phyloP scores from a whole-genome alignment of 2,797 vertebrate genomes.

The Podarcis siculus region DNA sequence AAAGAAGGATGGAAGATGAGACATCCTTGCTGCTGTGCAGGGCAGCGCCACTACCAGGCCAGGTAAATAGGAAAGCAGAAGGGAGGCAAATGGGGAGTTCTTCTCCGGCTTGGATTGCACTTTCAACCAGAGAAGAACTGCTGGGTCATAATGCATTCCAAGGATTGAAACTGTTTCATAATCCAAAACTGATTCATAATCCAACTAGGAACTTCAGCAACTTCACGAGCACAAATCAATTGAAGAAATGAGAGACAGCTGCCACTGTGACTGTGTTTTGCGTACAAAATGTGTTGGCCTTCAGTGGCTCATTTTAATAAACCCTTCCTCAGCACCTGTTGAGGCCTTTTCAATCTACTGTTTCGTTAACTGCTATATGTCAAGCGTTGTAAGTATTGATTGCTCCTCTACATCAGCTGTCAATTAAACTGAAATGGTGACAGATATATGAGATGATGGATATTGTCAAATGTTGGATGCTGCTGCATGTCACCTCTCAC shows the following conservation, averaged over 20 bases:
- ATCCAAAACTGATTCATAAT: not conserved
- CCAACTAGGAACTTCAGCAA: not conserved
- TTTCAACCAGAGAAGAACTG: not conserved
- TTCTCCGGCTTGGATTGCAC: not conserved
- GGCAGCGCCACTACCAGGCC: not conserved
- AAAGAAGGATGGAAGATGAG: not conserved
- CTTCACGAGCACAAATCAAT: not conserved
- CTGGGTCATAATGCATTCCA: not conserved
- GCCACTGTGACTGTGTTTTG: not conserved
- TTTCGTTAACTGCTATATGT: not conserved
- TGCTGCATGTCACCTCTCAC: not conserved
- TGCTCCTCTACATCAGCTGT: not conserved
- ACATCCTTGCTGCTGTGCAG: not conserved
- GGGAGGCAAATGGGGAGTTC: not conserved
- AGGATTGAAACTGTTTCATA: not conserved
- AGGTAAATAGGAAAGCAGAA: not conserved
- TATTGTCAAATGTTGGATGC: constrained; percentile 8
- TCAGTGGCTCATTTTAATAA: not conserved
- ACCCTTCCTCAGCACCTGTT: not conserved
- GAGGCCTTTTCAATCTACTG: not conserved
- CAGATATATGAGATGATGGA: not conserved
- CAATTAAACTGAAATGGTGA: not conserved
- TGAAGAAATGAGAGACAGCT: not conserved
- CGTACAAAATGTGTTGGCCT: not conserved
- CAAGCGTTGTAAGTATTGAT: not conserved